phyloP scores from a whole-genome alignment of 2,888 invertebrate species.

The Temnothorax unifasciatus region DNA sequence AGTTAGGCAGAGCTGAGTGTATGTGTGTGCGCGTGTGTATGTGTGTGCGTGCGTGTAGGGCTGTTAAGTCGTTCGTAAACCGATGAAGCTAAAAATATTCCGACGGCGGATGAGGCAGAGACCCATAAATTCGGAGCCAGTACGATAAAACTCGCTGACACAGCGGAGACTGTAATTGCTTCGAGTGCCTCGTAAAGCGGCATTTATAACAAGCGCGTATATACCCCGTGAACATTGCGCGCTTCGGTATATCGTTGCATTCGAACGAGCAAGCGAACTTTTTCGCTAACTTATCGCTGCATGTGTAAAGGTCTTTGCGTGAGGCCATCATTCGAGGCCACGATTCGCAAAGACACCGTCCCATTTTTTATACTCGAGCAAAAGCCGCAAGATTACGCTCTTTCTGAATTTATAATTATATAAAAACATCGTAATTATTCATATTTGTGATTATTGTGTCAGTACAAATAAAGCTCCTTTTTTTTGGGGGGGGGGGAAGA shows the following conservation, averaged over 20 bases:
- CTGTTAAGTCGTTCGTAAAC: slow-evolving; percentile 61
- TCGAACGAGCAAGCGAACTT: slow-evolving; percentile 60
- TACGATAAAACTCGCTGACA: slow-evolving; percentile 78
- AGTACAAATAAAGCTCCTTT: background rate
- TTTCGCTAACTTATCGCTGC: slow-evolving; percentile 60
- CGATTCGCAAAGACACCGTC: background rate
- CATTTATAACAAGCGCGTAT: slow-evolving; percentile 71
- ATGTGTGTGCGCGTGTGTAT: background rate
- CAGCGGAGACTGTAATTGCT: slow-evolving; percentile 79
- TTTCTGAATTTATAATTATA: background rate
- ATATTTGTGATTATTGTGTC: background rate
- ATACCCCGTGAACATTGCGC: slow-evolving; percentile 60
- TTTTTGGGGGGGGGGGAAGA: background rate
- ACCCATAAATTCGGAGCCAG: slow-evolving; percentile 77
- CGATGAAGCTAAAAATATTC: slow-evolving; percentile 71
- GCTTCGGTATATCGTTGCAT: slow-evolving; percentile 61
- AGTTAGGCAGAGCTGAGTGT: background rate
- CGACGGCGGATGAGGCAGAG: slow-evolving; percentile 57
- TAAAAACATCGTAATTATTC: background rate
- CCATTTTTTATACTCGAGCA: background rate
- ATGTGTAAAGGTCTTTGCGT: background rate
- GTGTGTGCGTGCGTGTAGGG: background rate
- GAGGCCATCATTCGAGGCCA: background rate
- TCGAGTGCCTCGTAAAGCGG: slow-evolving; percentile 78
- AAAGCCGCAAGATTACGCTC: background rate